phyloP scores from a whole-genome alignment of 1,140 invertebrate species.

The Zophobas morio region DNA sequence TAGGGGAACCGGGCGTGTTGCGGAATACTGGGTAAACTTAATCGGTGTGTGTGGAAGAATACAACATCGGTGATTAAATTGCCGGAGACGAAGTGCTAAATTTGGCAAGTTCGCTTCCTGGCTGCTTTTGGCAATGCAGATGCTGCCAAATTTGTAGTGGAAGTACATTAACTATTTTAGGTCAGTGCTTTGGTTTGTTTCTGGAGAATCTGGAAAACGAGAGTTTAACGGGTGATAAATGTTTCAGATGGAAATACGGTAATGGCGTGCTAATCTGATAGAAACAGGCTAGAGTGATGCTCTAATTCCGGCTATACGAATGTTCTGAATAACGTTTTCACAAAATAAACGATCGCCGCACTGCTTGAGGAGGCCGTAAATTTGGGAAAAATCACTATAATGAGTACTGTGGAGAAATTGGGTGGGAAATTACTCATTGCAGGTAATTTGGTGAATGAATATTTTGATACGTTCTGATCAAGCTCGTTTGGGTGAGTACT shows the following conservation, averaged over 20 bases:
- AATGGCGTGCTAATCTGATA: conserved; percentile 41
- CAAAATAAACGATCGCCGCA: conserved; percentile 9
- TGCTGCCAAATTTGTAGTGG: conserved; percentile 5
- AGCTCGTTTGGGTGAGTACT: too few species aligned
- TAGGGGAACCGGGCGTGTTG: too few species aligned
- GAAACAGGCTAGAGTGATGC: conserved; percentile 28
- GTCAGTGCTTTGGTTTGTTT: conserved; percentile 21
- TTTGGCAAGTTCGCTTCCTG: background rate
- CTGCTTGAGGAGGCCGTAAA: conserved; percentile 3
- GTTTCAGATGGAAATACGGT: conserved; percentile 42
- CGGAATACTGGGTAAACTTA: too few species aligned
- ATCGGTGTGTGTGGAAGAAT: too few species aligned
- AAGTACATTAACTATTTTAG: conserved; percentile 19
- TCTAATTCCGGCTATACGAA: conserved; percentile 30
- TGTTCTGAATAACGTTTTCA: conserved; percentile 12
- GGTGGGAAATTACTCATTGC: too few species aligned
- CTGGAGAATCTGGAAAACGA: conserved; percentile 27
- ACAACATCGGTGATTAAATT: background rate
- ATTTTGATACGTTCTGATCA: too few species aligned
- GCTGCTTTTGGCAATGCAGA: background rate
- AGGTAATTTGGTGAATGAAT: too few species aligned
- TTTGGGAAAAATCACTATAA: background rate
- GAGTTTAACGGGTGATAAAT: conserved; percentile 41
- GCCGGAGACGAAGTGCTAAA: too few species aligned
- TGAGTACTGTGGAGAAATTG: too few species aligned